Evolutionary conservation across 2,888 invertebrate genomes (phyloP).

Genomic region (Scaptomyza polygonia): DNA sequence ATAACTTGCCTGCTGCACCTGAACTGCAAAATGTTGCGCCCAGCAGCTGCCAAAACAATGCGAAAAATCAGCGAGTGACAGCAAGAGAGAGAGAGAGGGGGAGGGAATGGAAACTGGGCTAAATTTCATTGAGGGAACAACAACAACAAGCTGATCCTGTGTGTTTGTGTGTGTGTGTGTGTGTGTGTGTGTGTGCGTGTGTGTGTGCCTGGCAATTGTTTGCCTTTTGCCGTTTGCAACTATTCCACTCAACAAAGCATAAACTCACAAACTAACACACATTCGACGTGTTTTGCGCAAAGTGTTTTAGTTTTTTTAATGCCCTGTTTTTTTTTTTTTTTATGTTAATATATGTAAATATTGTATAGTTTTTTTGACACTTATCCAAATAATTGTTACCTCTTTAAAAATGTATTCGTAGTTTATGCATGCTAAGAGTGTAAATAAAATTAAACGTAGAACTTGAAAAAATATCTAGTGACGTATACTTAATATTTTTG

Average conservation of each 20-base stretch:
- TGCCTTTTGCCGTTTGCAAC: constrained; percentile 41
- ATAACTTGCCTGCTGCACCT: constrained; percentile 72
- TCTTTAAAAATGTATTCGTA: too few species aligned
- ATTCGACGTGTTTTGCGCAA: neutral
- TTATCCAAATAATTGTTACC: too few species aligned
- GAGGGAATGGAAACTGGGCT: constrained; percentile 13
- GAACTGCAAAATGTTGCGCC: constrained; percentile 42
- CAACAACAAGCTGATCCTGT: constrained; percentile 9
- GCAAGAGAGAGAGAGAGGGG: neutral
- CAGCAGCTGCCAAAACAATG: constrained; percentile 29
- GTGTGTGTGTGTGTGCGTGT: constrained; percentile 5
- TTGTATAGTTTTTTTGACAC: neutral
- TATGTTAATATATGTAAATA: neutral
- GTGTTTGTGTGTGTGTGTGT: constrained; percentile 2
- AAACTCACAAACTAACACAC: neutral
- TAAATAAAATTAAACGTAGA: too few species aligned
- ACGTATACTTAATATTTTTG: too few species aligned
- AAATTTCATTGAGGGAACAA: constrained; percentile 40
- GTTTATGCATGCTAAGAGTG: too few species aligned
- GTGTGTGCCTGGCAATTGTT: constrained; percentile 34
- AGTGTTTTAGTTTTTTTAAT: neutral
- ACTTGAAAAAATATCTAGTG: too few species aligned
- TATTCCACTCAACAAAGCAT: constrained; percentile 11
- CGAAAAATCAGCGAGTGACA: neutral
- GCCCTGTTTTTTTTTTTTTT: neutral